phyloP scores from a whole-genome alignment of 2,888 invertebrate species.

The Nomada lathburiana region DNA sequence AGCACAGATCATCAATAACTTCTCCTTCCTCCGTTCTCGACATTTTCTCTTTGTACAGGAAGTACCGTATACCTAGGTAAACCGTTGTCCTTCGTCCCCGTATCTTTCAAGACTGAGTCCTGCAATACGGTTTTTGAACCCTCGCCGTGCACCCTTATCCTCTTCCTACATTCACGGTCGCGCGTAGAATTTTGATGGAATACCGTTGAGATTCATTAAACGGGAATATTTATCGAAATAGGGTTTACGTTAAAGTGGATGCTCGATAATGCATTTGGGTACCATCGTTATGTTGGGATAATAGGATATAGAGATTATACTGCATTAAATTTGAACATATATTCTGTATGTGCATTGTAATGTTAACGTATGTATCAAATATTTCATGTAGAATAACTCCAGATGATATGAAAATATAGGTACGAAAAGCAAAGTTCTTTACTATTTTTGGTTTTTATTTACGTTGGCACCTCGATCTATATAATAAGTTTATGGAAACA shows the following conservation, averaged over 20 bases:
- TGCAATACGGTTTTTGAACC: conserved; percentile 36
- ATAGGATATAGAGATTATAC: no score
- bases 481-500: no score
- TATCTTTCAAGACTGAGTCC: conserved; percentile 42
- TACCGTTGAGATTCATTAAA: conserved; percentile 35
- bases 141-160: conserved; percentile 22
- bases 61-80: conserved; percentile 50
- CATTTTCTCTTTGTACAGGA: conserved; percentile 58
- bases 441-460: no score
- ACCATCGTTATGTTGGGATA: no score
- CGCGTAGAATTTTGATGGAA: conserved; percentile 43
- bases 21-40: conserved; percentile 60
- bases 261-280: background rate
- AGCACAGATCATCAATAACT: conserved; percentile 80
- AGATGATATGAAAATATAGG: no score
- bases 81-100: conserved; percentile 44
- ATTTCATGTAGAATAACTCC: no score
- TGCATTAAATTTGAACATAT: background rate
- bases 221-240: conserved; percentile 5
- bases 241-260: background rate
- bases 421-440: no score
- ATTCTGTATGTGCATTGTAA: background rate
- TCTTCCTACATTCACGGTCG: conserved; percentile 29
- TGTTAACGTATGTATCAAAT: no score
- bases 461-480: no score